Percentiles rank a stretch among this genome's conserved stretches.
Conservation (phyloP, 2,888 invertebrate genomes). For the Smittia sp. region DNA sequence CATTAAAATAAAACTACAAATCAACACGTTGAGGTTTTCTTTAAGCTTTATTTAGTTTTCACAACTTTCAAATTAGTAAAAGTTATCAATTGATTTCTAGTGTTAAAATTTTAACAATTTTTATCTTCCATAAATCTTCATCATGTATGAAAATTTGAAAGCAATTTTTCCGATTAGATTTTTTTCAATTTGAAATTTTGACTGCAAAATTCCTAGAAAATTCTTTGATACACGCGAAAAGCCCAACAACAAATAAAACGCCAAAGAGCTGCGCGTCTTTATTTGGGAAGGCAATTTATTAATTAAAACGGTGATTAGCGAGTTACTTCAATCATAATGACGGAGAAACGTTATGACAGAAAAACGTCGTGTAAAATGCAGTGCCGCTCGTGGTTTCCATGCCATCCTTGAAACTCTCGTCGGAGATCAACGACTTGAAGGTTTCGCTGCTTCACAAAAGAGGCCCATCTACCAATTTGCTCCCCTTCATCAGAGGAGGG, state of each 20-base stretch:
- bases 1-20: too few relatives aligned
- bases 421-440: constrained; percentile 48
- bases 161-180: neutral
- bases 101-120: too few relatives aligned
- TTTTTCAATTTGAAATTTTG: neutral
- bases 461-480: constrained; percentile 49
- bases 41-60: too few relatives aligned
- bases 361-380: constrained; percentile 52
- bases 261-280: neutral
- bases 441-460: constrained; percentile 49
- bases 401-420: constrained; percentile 52
- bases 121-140: neutral
- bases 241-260: neutral
- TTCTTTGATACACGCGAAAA: neutral
- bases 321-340: too few relatives aligned
- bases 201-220: constrained; percentile 23
- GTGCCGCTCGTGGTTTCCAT: constrained; percentile 50
- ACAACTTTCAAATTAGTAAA: neutral
- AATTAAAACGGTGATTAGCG: too few relatives aligned
- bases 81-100: too few relatives aligned
- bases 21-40: too few relatives aligned
- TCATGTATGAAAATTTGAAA: neutral
- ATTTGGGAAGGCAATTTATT: too few relatives aligned
- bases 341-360: too few relatives aligned
- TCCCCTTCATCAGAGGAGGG: constrained; percentile 5